Percentiles rank a stretch among this genome's conserved stretches.
These are phyloP conservation scores for Cheilosia urbana DNA, from an alignment of 2,888 invertebrate species.

Conservation along the genomic window DNA sequence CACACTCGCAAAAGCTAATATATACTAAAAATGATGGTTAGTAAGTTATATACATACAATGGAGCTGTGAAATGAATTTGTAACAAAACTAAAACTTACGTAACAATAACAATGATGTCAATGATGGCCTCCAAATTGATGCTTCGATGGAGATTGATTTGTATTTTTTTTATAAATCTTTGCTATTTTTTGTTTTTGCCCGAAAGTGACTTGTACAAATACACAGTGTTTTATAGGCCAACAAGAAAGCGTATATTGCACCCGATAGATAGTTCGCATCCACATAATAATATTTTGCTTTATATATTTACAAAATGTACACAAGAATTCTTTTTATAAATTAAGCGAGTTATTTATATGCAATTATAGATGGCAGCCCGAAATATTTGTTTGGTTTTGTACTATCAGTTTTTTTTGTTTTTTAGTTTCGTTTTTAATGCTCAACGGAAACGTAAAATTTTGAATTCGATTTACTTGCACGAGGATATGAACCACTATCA, in stretches of 20 bases:
- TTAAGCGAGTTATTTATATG: constrained; percentile 61
- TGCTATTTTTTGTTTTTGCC: constrained; percentile 26
- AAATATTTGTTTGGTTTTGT: constrained; percentile 62
- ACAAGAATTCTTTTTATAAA: constrained; percentile 25
- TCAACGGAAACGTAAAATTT: constrained; percentile 83
- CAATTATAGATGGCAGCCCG: constrained; percentile 68
- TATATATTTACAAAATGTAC: constrained; percentile 72
- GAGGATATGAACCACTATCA: constrained; percentile 80
- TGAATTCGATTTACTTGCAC: constrained; percentile 83
- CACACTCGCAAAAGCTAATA: constrained; percentile 24
- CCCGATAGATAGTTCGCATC: constrained; percentile 57
- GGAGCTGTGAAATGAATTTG: constrained; percentile 50
- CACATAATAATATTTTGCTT: constrained; percentile 23
- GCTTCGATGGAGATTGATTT: constrained; percentile 71
- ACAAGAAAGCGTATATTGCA: constrained; percentile 46
- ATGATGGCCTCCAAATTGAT: constrained; percentile 74
- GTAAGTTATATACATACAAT: constrained; percentile 26
- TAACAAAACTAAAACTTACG: constrained; percentile 74
- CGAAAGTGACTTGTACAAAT: constrained; percentile 47
- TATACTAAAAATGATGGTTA: constrained; percentile 3
- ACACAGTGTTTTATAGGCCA: constrained; percentile 57
- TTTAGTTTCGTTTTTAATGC: constrained; percentile 76
- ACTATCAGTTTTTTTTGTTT: constrained; percentile 44
- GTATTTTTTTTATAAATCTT: constrained; percentile 30
- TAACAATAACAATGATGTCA: constrained; percentile 74